Evolutionary conservation across 2,797 vertebrate genomes (phyloP).

Genomic region (Chloroceryle inda): DNA sequence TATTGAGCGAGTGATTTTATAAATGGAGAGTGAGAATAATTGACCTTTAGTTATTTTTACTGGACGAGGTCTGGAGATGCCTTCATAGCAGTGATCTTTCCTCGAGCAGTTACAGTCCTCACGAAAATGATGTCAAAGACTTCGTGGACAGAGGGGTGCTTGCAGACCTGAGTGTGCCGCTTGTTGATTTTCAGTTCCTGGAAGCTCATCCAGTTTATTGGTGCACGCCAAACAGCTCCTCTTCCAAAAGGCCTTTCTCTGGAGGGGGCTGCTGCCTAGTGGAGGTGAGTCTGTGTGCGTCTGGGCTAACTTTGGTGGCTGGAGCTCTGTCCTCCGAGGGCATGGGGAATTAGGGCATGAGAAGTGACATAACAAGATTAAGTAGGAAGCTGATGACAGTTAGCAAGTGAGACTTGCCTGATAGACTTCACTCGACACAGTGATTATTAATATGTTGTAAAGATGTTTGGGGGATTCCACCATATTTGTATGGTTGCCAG

Average conservation of each 20-base stretch:
- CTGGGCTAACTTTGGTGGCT: not conserved
- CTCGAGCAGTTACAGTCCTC: accelerated
- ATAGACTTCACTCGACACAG: constrained; percentile 61
- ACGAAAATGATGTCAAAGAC: not conserved
- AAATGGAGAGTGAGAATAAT: not conserved
- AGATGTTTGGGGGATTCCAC: constrained; percentile 82
- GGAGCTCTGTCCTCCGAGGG: not conserved
- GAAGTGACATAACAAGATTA: constrained; percentile 44
- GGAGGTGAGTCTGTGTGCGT: not conserved
- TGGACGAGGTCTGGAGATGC: not conserved
- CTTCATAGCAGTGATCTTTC: not conserved
- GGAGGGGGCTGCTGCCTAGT: accelerated
- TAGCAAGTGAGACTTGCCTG: constrained; percentile 60
- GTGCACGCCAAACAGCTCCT: not conserved
- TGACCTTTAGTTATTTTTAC: not conserved
- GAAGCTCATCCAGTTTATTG: accelerated
- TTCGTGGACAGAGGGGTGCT: not conserved
- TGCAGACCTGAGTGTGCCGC: accelerated
- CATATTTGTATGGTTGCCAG: constrained; percentile 83
- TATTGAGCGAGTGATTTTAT: not conserved
- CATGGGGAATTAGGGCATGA: not conserved
- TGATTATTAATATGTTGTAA: constrained; percentile 74
- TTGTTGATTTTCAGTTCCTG: not conserved
- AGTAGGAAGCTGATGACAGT: constrained; percentile 47
- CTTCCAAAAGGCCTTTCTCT: not conserved